Evolutionary conservation across 1,140 invertebrate genomes (phyloP).

Genomic region (Metopolophium dirhodum): DNA sequence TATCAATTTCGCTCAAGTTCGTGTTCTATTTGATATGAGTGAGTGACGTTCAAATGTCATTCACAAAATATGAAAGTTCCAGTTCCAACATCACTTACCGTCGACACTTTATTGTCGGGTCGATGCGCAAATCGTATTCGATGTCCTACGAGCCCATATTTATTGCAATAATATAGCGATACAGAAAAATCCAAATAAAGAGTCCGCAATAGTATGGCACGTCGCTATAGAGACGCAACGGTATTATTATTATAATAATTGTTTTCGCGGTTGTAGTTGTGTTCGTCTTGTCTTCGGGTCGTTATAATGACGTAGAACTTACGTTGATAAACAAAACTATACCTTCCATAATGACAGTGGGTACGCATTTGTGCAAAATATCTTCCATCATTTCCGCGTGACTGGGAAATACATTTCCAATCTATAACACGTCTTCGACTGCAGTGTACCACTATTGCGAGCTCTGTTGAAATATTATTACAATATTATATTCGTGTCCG

Average conservation of each 20-base stretch:
- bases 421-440: not conserved
- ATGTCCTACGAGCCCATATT: not conserved
- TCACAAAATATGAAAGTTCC: not conserved
- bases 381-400: not conserved
- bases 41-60: not conserved
- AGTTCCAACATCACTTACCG: not conserved
- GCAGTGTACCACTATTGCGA: not conserved
- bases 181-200: not conserved
- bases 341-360: not conserved
- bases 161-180: not conserved
- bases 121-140: not conserved
- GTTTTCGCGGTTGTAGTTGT: not conserved
- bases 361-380: not conserved
- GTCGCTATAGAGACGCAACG: not conserved
- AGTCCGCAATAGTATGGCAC: not conserved
- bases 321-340: not conserved
- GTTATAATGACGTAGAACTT: not conserved
- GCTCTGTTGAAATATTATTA: not conserved
- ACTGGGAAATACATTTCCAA: not conserved
- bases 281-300: not conserved
- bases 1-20: not conserved
- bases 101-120: not conserved
- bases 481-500: not conserved
- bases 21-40: not conserved
- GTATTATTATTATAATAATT: not conserved